Evolutionary conservation across 2,113 vertebrate species (phyloP).

Genomic region (Panurus biarmicus): DNA sequence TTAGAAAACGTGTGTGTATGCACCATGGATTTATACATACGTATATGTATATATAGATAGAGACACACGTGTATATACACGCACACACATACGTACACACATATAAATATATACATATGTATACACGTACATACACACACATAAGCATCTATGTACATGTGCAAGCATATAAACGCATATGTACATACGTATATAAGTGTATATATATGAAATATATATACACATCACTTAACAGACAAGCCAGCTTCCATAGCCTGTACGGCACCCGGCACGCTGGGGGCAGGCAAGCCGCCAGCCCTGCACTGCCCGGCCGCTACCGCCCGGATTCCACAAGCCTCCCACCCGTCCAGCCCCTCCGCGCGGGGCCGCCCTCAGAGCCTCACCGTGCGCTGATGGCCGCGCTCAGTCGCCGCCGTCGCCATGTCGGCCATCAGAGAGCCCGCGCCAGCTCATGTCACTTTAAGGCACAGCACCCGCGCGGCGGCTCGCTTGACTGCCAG

Average conservation of each 20-base stretch:
- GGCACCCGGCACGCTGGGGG: not conserved
- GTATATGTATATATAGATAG: fast-evolving
- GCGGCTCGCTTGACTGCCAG: not conserved
- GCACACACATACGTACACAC: not conserved
- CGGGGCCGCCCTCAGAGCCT: not conserved
- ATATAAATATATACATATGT: fast-evolving
- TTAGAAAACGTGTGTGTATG: fast-evolving
- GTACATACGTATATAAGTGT: too few species aligned
- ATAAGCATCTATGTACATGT: fast-evolving
- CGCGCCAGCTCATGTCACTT: not conserved
- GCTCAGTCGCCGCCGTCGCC: not conserved
- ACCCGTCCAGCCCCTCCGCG: not conserved
- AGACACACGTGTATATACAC: fast-evolving
- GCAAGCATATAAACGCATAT: fast-evolving
- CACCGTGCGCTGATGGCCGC: not conserved
- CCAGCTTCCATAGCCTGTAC: not conserved
- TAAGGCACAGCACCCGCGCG: not conserved
- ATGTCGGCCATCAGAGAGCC: fast-evolving
- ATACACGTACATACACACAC: fast-evolving
- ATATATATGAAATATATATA: too few species aligned
- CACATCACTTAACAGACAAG: not conserved
- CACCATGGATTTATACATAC: fast-evolving
- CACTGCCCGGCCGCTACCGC: not conserved
- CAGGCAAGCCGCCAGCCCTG: not conserved
- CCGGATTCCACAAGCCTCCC: too few species aligned